A percentile compares a stretch with the other conserved stretches of the same genome.
phyloP scores from a whole-genome alignment of 2,888 invertebrate species.

The Imbricaverruca yamaguchii region DNA sequence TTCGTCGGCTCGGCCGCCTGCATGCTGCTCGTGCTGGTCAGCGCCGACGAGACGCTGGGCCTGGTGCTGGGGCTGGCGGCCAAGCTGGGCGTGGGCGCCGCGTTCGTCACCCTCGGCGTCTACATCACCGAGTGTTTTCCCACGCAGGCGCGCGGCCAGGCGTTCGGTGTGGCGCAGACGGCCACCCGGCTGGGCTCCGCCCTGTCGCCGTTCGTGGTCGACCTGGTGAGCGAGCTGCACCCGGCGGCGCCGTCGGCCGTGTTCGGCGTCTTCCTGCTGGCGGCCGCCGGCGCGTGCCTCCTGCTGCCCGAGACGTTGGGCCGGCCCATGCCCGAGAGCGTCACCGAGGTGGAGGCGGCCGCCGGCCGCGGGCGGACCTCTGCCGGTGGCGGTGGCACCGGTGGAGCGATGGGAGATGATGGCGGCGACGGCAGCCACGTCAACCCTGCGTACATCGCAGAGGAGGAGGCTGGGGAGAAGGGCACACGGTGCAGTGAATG shows the following conservation, averaged over 20 bases:
- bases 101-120: slow-evolving; percentile 45
- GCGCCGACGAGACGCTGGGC: slow-evolving; percentile 34
- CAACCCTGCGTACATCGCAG: no score
- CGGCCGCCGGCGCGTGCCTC: background rate
- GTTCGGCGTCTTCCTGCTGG: background rate
- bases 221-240: slow-evolving; percentile 27
- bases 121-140: slow-evolving; percentile 37
- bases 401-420: no score
- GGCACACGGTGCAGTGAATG: no score
- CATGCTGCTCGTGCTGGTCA: slow-evolving; percentile 41
- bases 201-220: slow-evolving; percentile 43
- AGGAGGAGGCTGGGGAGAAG: no score
- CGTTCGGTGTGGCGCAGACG: background rate
- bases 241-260: background rate
- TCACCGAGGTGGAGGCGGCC: background rate
- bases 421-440: no score
- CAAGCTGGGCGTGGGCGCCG: slow-evolving; percentile 43
- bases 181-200: slow-evolving; percentile 45
- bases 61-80: slow-evolving; percentile 38
- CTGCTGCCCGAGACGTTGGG: background rate
- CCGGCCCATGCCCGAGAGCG: background rate
- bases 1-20: slow-evolving; percentile 42
- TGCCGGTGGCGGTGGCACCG: no score
- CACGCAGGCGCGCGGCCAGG: slow-evolving; percentile 44
- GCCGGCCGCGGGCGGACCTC: no score